phyloP scores from a whole-genome alignment of 2,888 invertebrate species.

The Pammene aurita region DNA sequence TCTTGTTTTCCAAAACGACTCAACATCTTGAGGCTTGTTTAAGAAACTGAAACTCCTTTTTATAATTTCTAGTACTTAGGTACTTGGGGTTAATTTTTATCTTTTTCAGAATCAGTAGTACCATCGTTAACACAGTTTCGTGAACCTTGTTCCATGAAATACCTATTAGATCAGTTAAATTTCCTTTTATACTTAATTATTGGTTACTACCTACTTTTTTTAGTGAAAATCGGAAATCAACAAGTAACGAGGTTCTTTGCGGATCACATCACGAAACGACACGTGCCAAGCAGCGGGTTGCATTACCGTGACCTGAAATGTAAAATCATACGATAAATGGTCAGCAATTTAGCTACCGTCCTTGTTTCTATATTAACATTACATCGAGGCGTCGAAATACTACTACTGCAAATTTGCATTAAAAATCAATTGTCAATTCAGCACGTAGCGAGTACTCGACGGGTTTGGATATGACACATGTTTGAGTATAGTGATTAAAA shows the following conservation, averaged over 20 bases:
- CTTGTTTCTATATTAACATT: slow-evolving; percentile 47
- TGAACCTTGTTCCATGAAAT: neutral
- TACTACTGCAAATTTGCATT: slow-evolving; percentile 69
- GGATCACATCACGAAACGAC: slow-evolving; percentile 39
- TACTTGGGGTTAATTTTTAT: too few relatives aligned
- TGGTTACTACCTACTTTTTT: too few relatives aligned
- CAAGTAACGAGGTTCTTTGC: neutral
- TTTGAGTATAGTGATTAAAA: slow-evolving; percentile 56
- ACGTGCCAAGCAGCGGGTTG: slow-evolving; percentile 51
- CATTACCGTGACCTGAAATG: slow-evolving; percentile 65
- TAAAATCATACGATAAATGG: slow-evolving; percentile 56
- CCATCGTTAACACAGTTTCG: neutral
- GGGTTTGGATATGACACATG: slow-evolving; percentile 78
- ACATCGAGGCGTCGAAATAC: slow-evolving; percentile 56
- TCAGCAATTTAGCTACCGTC: slow-evolving; percentile 55
- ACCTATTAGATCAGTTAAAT: neutral
- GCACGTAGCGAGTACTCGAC: slow-evolving; percentile 60
- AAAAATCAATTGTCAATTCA: slow-evolving; percentile 72
- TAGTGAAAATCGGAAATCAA: neutral
- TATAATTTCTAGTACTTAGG: too few relatives aligned
- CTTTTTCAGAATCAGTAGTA: neutral
- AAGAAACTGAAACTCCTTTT: neutral
- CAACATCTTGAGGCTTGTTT: neutral
- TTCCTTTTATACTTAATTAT: too few relatives aligned
- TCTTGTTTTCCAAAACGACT: slow-evolving; percentile 20